These are phyloP conservation scores for Chromis chromis DNA, from an alignment of 2,797 vertebrate species.

Conservation along the genomic window DNA sequence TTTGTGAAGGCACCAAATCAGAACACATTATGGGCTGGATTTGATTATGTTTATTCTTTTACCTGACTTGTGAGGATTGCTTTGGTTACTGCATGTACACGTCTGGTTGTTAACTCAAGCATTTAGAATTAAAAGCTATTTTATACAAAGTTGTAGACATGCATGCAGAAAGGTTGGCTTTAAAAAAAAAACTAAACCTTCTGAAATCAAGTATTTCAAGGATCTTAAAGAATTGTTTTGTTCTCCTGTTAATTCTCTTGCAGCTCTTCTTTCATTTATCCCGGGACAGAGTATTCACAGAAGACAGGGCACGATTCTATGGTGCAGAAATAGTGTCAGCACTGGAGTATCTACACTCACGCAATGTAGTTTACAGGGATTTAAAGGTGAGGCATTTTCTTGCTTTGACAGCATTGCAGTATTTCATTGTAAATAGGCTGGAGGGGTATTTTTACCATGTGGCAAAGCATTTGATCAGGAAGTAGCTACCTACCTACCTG, in stretches of 20 bases:
- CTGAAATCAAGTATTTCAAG: neutral
- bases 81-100: neutral
- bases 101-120: neutral
- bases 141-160: neutral
- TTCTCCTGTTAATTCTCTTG: neutral
- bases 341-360: slow-evolving; percentile 93
- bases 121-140: neutral
- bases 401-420: neutral
- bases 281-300: slow-evolving; percentile 93
- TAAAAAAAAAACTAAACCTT: neutral
- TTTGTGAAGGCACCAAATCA: neutral
- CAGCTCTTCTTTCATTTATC: slow-evolving; percentile 96
- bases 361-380: slow-evolving; percentile 95
- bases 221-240: neutral
- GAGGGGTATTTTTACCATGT: no score
- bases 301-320: slow-evolving; percentile 94
- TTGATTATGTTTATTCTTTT: neutral
- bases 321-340: slow-evolving; percentile 96
- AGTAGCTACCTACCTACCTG: neutral
- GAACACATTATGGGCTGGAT: neutral
- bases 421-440: neutral
- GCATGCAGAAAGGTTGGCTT: no score
- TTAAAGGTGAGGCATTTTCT: slow-evolving; percentile 87
- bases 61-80: neutral
- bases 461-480: no score